Evolutionary conservation across 1,140 invertebrate species (phyloP).

Genomic region (Heliconius hewitsoni): DNA sequence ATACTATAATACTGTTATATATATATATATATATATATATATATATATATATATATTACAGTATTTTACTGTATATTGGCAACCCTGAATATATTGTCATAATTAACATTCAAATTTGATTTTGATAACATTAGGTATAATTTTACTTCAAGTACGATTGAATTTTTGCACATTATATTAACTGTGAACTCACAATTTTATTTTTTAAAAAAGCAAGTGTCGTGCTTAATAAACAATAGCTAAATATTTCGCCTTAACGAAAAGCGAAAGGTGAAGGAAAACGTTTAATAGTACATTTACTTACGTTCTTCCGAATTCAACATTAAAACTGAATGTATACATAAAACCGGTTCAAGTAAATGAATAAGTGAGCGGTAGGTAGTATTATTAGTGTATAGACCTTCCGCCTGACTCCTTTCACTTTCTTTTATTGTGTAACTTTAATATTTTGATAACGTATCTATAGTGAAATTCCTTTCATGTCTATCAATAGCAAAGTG

Average conservation of each 20-base stretch:
- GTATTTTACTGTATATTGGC: constrained; percentile 5
- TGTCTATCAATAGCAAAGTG: constrained; percentile 53
- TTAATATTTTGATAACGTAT: constrained; percentile 40
- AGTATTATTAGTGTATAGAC: constrained; percentile 27
- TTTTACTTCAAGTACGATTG: background rate
- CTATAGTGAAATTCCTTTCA: constrained; percentile 45
- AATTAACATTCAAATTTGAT: background rate
- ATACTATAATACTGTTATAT: no score
- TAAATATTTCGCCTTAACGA: background rate
- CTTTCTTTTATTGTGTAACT: constrained; percentile 37
- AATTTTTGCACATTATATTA: background rate
- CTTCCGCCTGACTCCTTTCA: constrained; percentile 43
- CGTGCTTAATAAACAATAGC: background rate
- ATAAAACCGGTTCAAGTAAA: constrained; percentile 32
- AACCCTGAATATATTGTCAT: background rate
- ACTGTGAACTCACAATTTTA: background rate
- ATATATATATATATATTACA: background rate
- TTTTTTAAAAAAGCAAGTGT: background rate
- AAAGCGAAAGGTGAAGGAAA: background rate
- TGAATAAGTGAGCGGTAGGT: constrained; percentile 32
- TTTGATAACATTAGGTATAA: background rate
- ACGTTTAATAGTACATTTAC: background rate
- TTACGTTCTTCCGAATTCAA: background rate
- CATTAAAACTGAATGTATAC: constrained; percentile 4
- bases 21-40: no score